Base-by-base conservation (phyloP, 2,113 vertebrate species). In the Amblyopsis rosae region DNA sequence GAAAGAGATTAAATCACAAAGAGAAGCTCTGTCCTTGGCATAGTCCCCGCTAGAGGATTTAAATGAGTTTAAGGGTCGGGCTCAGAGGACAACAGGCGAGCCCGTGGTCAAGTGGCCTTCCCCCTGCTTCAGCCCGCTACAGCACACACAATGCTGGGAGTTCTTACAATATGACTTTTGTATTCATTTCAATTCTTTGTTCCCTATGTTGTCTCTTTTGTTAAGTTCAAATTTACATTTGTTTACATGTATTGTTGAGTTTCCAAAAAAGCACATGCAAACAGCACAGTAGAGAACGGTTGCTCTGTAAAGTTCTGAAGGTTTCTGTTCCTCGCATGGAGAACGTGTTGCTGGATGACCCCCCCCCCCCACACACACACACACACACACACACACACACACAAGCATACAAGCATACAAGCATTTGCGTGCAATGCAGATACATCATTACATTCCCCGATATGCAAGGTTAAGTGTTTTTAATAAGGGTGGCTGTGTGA, bases 1-100 rank as follows among this genome's bases (percentile, higher is more conserved):
- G 59, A 59, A 26, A 73, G 82, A 91, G 88, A 89, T 88, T 85
- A 88, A 86, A 91, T 91, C 90, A 90, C 88, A 87, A 87, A 88
- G 80, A 86, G 76, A 81, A 76, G 75, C 84, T 79, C 71, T 51
- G 87, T 89, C 90, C 90, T 91, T 91, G 88, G 82, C 76, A 80
- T 68, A 64, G 80, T 86, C 81, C 80, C 79, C 73, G 84, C 81
- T 81, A 57, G 50, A 81, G 75, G 79, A 80, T 80, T 88, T 84
- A 68, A 73, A 66, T 67, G 82, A 83, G 83, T 88, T 86, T 84
- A 85, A 81, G 81, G 83, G 82, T 83, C 49, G 72, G 79, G 77
- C 77, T 84, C 82, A 82, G 82, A 75, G 81, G 77, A 87, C 80
- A 85, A 86, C 66, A 75, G 79, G 79, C 82, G 81, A 81, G 76